These are phyloP conservation scores for Hetaerina americana DNA, from an alignment of 1,140 invertebrate genomes.

Conservation along the genomic window DNA sequence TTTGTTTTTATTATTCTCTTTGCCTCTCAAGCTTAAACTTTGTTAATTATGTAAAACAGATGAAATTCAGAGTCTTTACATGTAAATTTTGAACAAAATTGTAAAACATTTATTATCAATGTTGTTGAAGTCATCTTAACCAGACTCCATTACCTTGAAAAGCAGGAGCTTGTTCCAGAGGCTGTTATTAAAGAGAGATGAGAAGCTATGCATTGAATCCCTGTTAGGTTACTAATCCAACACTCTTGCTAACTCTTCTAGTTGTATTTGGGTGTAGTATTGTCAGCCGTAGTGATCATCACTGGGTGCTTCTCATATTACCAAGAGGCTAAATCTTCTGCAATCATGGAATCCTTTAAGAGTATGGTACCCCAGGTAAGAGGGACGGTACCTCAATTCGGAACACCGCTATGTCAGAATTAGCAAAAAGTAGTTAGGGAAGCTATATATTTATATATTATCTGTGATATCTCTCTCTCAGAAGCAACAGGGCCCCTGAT, in stretches of 20 bases:
- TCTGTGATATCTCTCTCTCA: neutral
- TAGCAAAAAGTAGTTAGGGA: neutral
- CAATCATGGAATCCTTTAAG: conserved; percentile 62
- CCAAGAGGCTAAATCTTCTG: conserved; percentile 53
- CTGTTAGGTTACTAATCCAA: neutral
- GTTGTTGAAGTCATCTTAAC: neutral
- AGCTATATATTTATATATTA: neutral
- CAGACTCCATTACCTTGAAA: neutral
- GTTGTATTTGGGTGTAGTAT: conserved; percentile 56
- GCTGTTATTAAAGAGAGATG: neutral
- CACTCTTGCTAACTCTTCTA: conserved; percentile 4
- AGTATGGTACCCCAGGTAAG: conserved; percentile 44
- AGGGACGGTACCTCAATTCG: neutral
- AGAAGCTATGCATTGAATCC: neutral
- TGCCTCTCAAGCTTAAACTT: too few relatives aligned
- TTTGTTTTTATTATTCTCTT: too few relatives aligned
- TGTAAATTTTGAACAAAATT: neutral
- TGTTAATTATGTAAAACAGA: too few relatives aligned
- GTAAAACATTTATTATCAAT: neutral
- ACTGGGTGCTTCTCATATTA: conserved; percentile 60
- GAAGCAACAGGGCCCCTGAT: neutral
- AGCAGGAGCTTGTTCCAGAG: neutral
- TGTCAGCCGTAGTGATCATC: conserved; percentile 51
- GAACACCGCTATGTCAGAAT: neutral
- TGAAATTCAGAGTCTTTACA: too few relatives aligned